These are phyloP conservation scores for Fopius arisanus DNA, from an alignment of 1,140 invertebrate species.

Conservation along the genomic window DNA sequence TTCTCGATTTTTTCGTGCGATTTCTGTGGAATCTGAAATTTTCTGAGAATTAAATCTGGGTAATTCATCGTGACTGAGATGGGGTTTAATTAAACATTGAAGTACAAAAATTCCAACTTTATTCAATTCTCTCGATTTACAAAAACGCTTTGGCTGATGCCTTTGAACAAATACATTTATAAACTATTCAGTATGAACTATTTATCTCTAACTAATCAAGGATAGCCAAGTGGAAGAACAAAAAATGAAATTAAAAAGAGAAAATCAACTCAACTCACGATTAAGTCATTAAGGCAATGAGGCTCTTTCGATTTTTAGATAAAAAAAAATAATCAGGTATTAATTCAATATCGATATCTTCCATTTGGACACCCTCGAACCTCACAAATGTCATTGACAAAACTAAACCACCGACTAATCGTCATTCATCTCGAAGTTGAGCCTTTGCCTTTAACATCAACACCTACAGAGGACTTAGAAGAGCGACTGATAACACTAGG, in stretches of 20 bases:
- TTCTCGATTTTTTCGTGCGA: slow-evolving; percentile 26
- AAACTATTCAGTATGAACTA: not conserved
- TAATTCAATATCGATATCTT: no score
- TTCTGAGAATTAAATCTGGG: slow-evolving; percentile 1
- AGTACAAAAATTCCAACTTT: no score
- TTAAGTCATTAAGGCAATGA: no score
- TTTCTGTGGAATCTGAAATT: slow-evolving; percentile 27
- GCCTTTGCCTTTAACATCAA: not conserved
- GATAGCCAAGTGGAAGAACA: not conserved
- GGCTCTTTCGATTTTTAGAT: no score
- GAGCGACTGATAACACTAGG: not conserved
- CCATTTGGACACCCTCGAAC: no score
- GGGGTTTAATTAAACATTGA: no score
- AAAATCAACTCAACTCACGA: no score
- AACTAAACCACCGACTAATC: not conserved
- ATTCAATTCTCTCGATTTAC: not conserved
- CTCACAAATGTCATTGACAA: no score
- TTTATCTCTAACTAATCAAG: not conserved
- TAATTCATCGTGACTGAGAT: no score
- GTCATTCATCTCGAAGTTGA: not conserved
- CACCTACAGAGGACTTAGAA: not conserved
- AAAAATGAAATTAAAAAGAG: no score
- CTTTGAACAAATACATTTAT: not conserved
- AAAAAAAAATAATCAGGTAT: no score
- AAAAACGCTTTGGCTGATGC: not conserved